Evolutionary conservation across 1,140 invertebrate genomes (phyloP), one percentile per base, ranked within the genome.

Genomic region (Pachyrhynchus sulphureomaculatus): DNA sequence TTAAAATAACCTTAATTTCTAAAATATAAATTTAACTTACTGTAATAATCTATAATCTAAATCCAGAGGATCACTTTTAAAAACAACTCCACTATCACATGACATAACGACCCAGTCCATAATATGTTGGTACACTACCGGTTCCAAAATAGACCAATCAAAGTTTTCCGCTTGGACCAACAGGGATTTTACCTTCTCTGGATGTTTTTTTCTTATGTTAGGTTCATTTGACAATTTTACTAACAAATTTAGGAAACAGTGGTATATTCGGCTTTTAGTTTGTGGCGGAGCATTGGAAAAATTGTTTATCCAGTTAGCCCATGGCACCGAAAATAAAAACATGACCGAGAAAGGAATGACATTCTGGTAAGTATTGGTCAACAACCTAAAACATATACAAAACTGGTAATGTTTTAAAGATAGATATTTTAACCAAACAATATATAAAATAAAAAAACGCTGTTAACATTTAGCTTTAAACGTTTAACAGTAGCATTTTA

Each of bases 91-190:
- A 0, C 88, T 84, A 77, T 92, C 88, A 73, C 86, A 88, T 42
- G 85, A 87, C 81, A 87, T 87, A 1, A 91, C 82, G 62, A 89
- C 87, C 88, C 88, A 91, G 68, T 88, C 88, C 49, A 89, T 80
- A 15, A 89, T 79, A 48, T 84, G 81, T 68, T 90, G 86, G 63
- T 86, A 85, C 20, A 81, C 80, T 8, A 75, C 74, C n/a, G 84
- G 82, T 58, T 88, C 87, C 5, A 92, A 76, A 26, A 84, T 72
- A 58, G 84, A 79, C 90, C 90, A 92, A 0, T 86, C 79, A 73
- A 87, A 88, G 49, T 77, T 80, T 68, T 88, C 83, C 6, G 87
- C 83, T 62, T 85, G 82, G 17, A 80, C 75, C 2, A 91, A 76
- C 20, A 86, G 79, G 15, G 71, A 69, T 41, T 78, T 78, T 2